Evolutionary conservation across 2,113 vertebrate species (phyloP).

Genomic region (Chloropsis hardwickii): DNA sequence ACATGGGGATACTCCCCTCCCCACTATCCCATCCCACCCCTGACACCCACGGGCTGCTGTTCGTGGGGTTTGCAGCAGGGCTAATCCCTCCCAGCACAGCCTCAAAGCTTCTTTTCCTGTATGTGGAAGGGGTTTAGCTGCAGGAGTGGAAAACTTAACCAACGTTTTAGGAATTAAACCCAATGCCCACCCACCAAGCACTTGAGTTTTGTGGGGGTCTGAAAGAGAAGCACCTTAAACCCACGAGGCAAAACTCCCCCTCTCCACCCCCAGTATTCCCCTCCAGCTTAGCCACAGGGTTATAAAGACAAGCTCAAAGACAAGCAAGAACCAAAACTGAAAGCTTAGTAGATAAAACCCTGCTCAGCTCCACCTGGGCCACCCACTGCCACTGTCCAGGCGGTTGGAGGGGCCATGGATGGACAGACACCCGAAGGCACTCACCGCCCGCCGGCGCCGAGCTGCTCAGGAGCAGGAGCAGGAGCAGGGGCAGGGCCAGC

Average conservation of each 20-base stretch:
- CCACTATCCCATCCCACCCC: neutral
- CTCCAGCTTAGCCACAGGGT: neutral
- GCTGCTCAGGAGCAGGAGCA: constrained; percentile 21
- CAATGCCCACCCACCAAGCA: accelerated
- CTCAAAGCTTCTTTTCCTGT: neutral
- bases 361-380: accelerated
- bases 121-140: accelerated
- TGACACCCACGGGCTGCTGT: accelerated
- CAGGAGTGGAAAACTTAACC: neutral
- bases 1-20: neutral
- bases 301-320: neutral
- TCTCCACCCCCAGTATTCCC: accelerated
- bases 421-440: neutral
- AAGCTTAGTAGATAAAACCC: neutral
- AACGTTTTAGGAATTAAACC: accelerated
- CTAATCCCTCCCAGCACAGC: neutral
- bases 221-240: neutral
- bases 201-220: accelerated
- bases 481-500: neutral
- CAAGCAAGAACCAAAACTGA: accelerated
- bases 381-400: accelerated
- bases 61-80: neutral
- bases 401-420: accelerated
- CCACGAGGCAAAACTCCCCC: accelerated
- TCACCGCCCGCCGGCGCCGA: neutral